Conservation (phyloP, 2,888 invertebrate genomes). For the Tetragonula carbonaria region DNA sequence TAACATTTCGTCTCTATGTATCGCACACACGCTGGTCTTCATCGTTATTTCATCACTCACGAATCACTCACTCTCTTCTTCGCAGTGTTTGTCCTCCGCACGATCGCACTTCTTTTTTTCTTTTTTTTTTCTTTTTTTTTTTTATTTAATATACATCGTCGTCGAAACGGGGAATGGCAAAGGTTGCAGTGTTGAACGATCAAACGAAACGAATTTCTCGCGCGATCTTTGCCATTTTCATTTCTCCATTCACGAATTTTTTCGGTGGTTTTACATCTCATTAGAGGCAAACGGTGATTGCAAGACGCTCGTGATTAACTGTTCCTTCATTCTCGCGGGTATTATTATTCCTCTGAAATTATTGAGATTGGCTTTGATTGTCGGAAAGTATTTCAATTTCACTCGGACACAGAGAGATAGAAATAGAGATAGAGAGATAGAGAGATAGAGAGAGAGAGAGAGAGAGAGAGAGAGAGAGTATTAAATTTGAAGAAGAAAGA, state of each 20-base stretch:
- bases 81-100: conserved; percentile 11
- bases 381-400: background rate
- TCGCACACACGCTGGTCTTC: conserved; percentile 34
- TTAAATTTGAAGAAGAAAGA: background rate
- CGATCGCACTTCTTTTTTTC: background rate
- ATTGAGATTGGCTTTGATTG: background rate
- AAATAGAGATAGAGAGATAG: background rate
- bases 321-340: background rate
- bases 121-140: too few species aligned
- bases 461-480: too few species aligned
- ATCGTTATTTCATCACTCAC: conserved; percentile 23
- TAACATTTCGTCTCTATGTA: conserved; percentile 39
- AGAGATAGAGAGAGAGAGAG: background rate
- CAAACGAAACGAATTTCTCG: background rate
- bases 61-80: background rate
- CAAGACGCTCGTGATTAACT: background rate
- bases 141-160: background rate
- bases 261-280: background rate
- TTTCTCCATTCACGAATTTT: conserved; percentile 28
- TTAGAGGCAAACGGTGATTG: conserved; percentile 26
- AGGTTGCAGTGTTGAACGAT: conserved; percentile 4
- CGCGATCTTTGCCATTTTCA: conserved; percentile 33
- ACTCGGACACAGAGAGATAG: background rate
- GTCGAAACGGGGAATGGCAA: conserved; percentile 22
- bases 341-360: too few species aligned